phyloP scores from a whole-genome alignment of 2,888 invertebrate species.

The Smittia aterrima region DNA sequence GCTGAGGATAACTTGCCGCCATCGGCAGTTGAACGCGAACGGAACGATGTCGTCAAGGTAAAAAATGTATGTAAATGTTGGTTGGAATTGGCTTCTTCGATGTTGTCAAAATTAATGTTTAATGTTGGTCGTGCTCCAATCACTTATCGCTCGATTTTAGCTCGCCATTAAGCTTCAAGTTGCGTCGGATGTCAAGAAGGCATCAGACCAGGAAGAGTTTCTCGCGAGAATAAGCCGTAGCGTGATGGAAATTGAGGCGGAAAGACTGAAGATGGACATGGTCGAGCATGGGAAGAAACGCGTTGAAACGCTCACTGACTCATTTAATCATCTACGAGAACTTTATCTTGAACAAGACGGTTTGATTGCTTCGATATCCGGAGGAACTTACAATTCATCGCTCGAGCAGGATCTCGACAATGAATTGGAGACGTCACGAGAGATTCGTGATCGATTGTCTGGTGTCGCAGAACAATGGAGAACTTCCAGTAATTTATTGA shows the following conservation, averaged over 20 bases:
- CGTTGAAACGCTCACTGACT: constrained; percentile 47
- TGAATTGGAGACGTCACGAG: constrained; percentile 50
- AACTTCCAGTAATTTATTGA: constrained; percentile 50
- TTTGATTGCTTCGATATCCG: constrained; percentile 52
- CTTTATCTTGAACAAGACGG: constrained; percentile 52
- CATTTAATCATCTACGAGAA: constrained; percentile 49
- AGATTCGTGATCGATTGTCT: constrained; percentile 52
- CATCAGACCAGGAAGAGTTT: constrained; percentile 53
- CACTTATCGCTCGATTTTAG: constrained; percentile 44
- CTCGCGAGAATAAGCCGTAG: constrained; percentile 52
- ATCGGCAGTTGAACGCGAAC: background rate
- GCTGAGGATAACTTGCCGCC: background rate
- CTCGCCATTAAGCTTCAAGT: constrained; percentile 51
- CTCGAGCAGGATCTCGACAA: constrained; percentile 51
- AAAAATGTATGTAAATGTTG: constrained; percentile 30
- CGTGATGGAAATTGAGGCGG: constrained; percentile 47
- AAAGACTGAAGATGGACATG: constrained; percentile 50
- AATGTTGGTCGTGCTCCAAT: background rate
- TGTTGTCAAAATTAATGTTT: constrained; percentile 31
- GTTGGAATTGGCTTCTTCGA: constrained; percentile 23
- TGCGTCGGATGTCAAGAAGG: constrained; percentile 49
- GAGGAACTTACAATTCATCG: constrained; percentile 52
- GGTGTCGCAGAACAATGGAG: constrained; percentile 53
- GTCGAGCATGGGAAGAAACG: constrained; percentile 50
- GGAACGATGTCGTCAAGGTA: constrained; percentile 33